Conservation (phyloP, 2,888 invertebrate genomes). For the Mycalesis mineus region DNA sequence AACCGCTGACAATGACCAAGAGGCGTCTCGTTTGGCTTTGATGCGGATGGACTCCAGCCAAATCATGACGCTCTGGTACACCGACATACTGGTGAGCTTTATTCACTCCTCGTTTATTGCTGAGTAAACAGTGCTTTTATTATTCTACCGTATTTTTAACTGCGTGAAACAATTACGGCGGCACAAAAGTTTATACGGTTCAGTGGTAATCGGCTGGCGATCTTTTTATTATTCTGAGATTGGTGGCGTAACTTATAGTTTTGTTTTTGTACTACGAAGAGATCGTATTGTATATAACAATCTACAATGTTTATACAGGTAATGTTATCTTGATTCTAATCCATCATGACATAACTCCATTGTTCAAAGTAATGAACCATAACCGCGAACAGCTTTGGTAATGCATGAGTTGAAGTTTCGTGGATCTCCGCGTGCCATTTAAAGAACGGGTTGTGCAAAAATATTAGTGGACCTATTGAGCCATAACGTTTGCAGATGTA, state of each 20-base stretch:
- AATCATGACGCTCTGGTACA: constrained; percentile 76
- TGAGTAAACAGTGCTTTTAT: constrained; percentile 23
- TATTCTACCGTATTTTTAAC: constrained; percentile 12
- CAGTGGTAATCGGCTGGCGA: neutral
- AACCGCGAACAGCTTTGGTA: constrained; percentile 18
- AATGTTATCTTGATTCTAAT: constrained; percentile 23
- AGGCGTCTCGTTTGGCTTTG: constrained; percentile 53
- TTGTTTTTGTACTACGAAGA: constrained; percentile 12
- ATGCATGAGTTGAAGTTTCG: constrained; percentile 18
- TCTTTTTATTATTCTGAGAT: constrained; percentile 2
- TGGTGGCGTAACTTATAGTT: neutral
- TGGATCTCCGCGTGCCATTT: constrained; percentile 9
- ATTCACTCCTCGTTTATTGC: constrained; percentile 26
- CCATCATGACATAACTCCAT: constrained; percentile 28
- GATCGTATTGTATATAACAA: constrained; percentile 23
- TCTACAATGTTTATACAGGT: constrained; percentile 31
- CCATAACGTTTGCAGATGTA: constrained; percentile 11
- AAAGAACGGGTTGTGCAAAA: constrained; percentile 18
- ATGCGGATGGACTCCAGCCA: constrained; percentile 69
- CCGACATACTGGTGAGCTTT: constrained; percentile 71
- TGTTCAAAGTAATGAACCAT: constrained; percentile 26
- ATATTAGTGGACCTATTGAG: constrained; percentile 11
- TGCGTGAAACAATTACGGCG: constrained; percentile 7
- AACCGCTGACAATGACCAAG: constrained; percentile 64
- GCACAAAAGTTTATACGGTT: neutral